phyloP scores from a whole-genome alignment of 2,113 vertebrate genomes.

The Uropsilus gracilis region DNA sequence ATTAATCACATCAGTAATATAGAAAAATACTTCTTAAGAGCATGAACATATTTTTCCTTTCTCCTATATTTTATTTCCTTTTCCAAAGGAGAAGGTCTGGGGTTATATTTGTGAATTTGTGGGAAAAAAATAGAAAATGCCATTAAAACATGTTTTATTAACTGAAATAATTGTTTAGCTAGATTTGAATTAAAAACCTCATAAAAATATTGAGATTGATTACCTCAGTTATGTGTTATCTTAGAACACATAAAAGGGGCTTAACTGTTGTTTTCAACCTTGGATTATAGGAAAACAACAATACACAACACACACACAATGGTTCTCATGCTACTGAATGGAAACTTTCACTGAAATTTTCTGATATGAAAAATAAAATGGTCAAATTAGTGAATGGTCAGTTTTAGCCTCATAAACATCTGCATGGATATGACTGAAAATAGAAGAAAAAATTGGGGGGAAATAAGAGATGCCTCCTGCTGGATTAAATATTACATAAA shows the following conservation, averaged over 20 bases:
- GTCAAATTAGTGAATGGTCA: background rate
- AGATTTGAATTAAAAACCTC: background rate
- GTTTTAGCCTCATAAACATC: background rate
- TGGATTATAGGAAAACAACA: background rate
- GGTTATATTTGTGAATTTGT: slow-evolving; percentile 26
- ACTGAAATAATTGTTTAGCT: background rate
- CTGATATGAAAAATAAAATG: background rate
- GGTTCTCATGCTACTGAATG: background rate
- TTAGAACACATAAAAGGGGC: background rate
- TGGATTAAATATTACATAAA: slow-evolving; percentile 14
- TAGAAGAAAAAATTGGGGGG: background rate
- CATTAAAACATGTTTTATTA: background rate
- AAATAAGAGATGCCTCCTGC: background rate
- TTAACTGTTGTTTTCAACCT: background rate
- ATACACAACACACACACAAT: background rate
- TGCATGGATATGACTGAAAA: background rate
- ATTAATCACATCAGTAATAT: background rate
- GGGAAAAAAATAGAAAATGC: background rate
- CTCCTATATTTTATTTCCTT: background rate
- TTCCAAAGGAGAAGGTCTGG: background rate
- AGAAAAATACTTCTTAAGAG: background rate
- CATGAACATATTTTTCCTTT: background rate
- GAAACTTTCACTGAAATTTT: background rate
- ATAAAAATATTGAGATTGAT: slow-evolving; percentile 4
- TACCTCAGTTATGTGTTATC: background rate